Conservation (phyloP, 2,888 invertebrate genomes). For the Halictus quadricinctus region DNA sequence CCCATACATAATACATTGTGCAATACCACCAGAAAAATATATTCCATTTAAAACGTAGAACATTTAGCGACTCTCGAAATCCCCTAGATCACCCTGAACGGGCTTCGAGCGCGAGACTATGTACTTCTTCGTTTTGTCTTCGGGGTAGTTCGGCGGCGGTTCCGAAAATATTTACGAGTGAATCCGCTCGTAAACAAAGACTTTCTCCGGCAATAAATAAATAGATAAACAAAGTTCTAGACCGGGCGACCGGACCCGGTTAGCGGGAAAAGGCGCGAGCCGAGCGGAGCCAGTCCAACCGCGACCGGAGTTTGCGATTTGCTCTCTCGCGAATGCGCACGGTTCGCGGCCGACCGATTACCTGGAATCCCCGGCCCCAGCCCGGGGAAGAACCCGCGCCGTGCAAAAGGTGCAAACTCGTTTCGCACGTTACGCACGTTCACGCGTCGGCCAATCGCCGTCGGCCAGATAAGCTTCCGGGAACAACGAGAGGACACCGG, state of each 20-base stretch:
- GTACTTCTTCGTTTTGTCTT: not conserved
- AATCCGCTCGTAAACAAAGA: conserved; percentile 2
- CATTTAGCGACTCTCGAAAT: not conserved
- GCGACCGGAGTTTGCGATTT: conserved; percentile 31
- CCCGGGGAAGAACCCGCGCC: conserved; percentile 38
- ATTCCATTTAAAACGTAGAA: not conserved
- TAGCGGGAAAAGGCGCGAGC: not conserved
- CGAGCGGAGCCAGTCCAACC: not conserved
- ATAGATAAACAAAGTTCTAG: conserved; percentile 4
- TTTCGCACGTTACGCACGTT: conserved; percentile 69
- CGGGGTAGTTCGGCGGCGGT: not conserved
- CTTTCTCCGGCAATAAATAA: not conserved
- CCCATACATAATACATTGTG: not conserved
- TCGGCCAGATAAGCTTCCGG: conserved; percentile 63
- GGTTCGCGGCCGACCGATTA: conserved; percentile 45
- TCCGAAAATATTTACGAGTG: conserved; percentile 1
- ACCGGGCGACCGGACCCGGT: not conserved
- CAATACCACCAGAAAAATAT: not conserved
- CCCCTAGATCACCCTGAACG: not conserved
- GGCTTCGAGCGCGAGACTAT: not conserved
- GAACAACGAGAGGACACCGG: conserved; percentile 61
- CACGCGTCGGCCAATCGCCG: conserved; percentile 55
- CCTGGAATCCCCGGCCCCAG: conserved; percentile 54
- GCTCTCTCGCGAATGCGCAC: conserved; percentile 25
- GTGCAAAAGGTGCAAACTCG: conserved; percentile 69